Percentiles rank a stretch among this genome's conserved stretches.
phyloP scores from a whole-genome alignment of 2,888 invertebrate genomes.

The Cylloceria caligata region DNA sequence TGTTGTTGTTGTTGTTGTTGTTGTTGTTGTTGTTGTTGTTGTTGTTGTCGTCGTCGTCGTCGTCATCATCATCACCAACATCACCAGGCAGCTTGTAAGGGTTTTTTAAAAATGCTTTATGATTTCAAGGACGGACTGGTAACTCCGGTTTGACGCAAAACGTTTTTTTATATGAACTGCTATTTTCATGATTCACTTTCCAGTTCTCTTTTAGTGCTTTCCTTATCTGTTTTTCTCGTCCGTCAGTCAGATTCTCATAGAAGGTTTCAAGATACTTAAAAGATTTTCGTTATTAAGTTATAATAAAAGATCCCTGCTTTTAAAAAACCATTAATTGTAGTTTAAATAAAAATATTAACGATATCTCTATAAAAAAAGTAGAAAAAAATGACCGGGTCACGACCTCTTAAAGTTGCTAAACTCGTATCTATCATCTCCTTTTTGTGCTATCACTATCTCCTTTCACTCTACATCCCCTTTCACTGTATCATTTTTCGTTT shows the following conservation, averaged over 20 bases:
- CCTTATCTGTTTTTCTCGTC: neutral
- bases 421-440: neutral
- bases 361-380: neutral
- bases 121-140: conserved; percentile 28
- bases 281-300: neutral
- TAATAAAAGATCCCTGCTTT: neutral
- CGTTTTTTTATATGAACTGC: conserved; percentile 1
- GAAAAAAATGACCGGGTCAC: neutral
- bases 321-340: neutral
- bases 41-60: neutral
- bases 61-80: conserved; percentile 13
- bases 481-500: neutral
- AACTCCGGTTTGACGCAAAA: conserved; percentile 25
- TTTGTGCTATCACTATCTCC: conserved; percentile 13
- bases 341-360: neutral
- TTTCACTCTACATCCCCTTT: conserved; percentile 25
- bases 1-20: no score
- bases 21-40: conserved; percentile 18
- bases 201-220: conserved; percentile 1
- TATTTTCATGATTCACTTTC: conserved; percentile 24
- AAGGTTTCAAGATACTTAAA: neutral
- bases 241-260: neutral
- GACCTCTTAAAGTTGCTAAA: neutral
- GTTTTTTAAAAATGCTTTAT: neutral
- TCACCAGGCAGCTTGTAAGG: neutral